Percentiles rank a stretch among this genome's conserved stretches.
phyloP scores from a whole-genome alignment of 2,888 invertebrate species.

The Agonopterix heracliana region DNA sequence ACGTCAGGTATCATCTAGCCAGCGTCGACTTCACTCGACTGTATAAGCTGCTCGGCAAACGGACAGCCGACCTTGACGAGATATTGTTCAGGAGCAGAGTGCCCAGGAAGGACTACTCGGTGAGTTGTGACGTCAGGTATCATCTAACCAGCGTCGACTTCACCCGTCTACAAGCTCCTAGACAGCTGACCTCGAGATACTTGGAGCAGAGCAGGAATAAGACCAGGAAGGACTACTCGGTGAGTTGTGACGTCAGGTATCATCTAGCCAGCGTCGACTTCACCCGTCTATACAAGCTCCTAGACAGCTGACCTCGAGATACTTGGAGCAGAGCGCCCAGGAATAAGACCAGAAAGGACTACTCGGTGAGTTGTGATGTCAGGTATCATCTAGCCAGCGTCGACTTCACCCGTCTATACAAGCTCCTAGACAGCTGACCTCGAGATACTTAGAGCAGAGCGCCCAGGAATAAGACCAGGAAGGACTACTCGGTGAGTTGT shows the following conservation, averaged over 20 bases:
- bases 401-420: slow-evolving; percentile 87
- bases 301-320: slow-evolving; percentile 73
- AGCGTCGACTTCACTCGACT: slow-evolving; percentile 85
- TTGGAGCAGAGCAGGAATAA: slow-evolving; percentile 58
- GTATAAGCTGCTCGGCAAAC: slow-evolving; percentile 80
- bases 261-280: slow-evolving; percentile 69
- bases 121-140: slow-evolving; percentile 61
- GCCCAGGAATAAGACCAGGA: slow-evolving; percentile 63
- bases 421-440: slow-evolving; percentile 77
- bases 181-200: slow-evolving; percentile 61
- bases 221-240: slow-evolving; percentile 55
- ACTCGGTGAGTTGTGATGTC: slow-evolving; percentile 53
- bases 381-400: slow-evolving; percentile 62
- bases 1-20: slow-evolving; percentile 51
- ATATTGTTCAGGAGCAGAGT: slow-evolving; percentile 54
- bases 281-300: slow-evolving; percentile 87
- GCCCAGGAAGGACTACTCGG: slow-evolving; percentile 61
- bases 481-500: slow-evolving; percentile 55
- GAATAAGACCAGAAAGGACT: slow-evolving; percentile 61
- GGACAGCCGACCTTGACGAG: slow-evolving; percentile 67
- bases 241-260: slow-evolving; percentile 61
- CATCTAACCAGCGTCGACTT: slow-evolving; percentile 69
- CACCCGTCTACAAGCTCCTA: slow-evolving; percentile 88
- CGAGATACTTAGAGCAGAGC: slow-evolving; percentile 50
- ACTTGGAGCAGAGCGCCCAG: slow-evolving; percentile 50